phyloP scores from a whole-genome alignment of 2,113 vertebrate genomes.

The Gopherus flavomarginatus region DNA sequence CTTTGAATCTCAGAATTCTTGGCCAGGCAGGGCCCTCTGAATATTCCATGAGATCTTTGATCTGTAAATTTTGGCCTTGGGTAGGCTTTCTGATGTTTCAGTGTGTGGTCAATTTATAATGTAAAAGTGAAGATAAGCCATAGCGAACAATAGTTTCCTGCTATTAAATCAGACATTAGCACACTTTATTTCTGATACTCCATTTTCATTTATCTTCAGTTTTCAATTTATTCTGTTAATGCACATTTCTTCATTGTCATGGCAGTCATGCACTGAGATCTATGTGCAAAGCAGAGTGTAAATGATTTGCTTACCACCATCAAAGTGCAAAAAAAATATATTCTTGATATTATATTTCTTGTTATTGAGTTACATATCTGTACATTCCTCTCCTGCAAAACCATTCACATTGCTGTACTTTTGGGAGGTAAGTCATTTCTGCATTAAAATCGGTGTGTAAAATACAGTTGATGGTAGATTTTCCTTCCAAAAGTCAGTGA shows the following conservation, averaged over 20 bases:
- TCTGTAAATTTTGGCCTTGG: neutral
- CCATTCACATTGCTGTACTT: slow-evolving; percentile 5
- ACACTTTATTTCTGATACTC: neutral
- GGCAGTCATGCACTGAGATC: slow-evolving; percentile 39
- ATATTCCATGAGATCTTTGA: neutral
- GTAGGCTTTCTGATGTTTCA: neutral
- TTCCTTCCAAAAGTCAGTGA: neutral
- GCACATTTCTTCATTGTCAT: slow-evolving; percentile 27
- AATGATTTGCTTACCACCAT: slow-evolving; percentile 57
- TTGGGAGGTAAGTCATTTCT: neutral
- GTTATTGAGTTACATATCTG: slow-evolving; percentile 38
- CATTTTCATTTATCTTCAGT: slow-evolving; percentile 18
- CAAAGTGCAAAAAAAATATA: slow-evolving; percentile 43
- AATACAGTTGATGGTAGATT: neutral
- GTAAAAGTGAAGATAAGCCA: slow-evolving; percentile 18
- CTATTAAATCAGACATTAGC: slow-evolving; percentile 42
- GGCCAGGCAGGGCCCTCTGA: neutral
- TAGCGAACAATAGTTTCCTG: slow-evolving; percentile 40
- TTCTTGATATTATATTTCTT: slow-evolving; percentile 37
- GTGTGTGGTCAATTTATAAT: slow-evolving; percentile 31
- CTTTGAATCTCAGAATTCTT: neutral
- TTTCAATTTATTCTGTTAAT: slow-evolving; percentile 52
- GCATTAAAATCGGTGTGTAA: slow-evolving; percentile 1
- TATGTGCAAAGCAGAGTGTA: slow-evolving; percentile 39
- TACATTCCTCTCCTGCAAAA: slow-evolving; percentile 21